A percentile compares a stretch with the other conserved stretches of the same genome.
These are phyloP conservation scores for Dinomys branickii DNA, from an alignment of 2,113 vertebrate genomes.

Conservation along the genomic window DNA sequence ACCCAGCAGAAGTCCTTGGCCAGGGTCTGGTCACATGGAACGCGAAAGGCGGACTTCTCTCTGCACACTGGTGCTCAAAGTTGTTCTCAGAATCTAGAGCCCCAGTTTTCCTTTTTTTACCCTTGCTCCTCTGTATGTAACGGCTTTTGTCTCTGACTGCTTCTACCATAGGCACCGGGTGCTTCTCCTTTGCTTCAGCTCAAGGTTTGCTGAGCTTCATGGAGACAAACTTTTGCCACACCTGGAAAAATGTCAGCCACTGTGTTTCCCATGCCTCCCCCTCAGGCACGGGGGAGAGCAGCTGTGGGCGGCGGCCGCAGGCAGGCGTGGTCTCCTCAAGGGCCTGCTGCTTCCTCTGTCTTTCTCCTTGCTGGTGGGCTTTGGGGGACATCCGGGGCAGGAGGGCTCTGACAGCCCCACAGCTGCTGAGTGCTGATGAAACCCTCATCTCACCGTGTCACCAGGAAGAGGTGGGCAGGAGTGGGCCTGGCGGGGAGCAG, in stretches of 20 bases:
- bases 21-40: background rate
- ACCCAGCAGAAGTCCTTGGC: background rate
- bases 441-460: background rate
- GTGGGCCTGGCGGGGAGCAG: background rate
- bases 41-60: background rate
- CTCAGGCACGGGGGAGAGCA: background rate
- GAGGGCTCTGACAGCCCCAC: background rate
- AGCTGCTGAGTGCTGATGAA: background rate
- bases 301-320: background rate
- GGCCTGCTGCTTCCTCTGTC: background rate
- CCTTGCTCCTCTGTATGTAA: background rate
- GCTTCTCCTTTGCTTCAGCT: background rate
- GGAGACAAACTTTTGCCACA: background rate
- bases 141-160: background rate
- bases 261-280: background rate
- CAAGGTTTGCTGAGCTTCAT: background rate
- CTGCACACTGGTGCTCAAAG: background rate
- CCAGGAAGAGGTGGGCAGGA: background rate
- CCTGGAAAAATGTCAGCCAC: background rate
- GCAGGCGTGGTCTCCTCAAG: too few relatives aligned
- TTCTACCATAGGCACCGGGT: too few relatives aligned
- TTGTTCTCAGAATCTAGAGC: rapidly evolving
- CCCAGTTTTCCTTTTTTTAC: background rate
- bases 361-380: background rate
- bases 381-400: background rate